A percentile compares a stretch with the other conserved stretches of the same genome.
Conservation (phyloP, 2,888 invertebrate genomes). For the Alcis repandata region DNA sequence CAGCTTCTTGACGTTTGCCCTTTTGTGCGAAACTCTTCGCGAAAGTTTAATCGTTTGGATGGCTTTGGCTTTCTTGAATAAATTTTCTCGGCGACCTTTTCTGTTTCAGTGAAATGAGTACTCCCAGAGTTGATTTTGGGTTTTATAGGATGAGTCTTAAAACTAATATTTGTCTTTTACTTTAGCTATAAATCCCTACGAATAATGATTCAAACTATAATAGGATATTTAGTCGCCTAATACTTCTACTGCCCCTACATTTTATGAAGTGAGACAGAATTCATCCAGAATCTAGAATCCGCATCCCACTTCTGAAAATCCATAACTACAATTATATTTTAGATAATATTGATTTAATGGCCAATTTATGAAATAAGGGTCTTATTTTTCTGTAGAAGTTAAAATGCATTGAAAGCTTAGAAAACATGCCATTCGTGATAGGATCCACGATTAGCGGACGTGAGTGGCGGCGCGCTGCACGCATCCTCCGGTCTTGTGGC, state of each 20-base stretch:
- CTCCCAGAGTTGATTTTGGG: no score
- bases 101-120: background rate
- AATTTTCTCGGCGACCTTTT: background rate
- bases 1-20: constrained; percentile 19
- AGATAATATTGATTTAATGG: background rate
- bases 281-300: no score
- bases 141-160: no score
- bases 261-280: no score
- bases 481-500: constrained; percentile 40
- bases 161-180: no score
- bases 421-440: background rate
- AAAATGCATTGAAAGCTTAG: background rate
- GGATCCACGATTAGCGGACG: constrained; percentile 4
- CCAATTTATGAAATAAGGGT: background rate
- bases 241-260: no score
- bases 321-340: no score
- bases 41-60: constrained; percentile 26
- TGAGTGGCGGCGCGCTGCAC: constrained; percentile 21
- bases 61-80: constrained; percentile 10
- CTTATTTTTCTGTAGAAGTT: background rate
- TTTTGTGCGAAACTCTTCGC: constrained; percentile 16
- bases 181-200: no score
- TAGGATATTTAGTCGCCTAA: no score
- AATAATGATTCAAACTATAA: no score
- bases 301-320: no score